A percentile compares a stretch with the other conserved stretches of the same genome.
phyloP scores from a whole-genome alignment of 2,888 invertebrate species.

The Sphinx pinastri region DNA sequence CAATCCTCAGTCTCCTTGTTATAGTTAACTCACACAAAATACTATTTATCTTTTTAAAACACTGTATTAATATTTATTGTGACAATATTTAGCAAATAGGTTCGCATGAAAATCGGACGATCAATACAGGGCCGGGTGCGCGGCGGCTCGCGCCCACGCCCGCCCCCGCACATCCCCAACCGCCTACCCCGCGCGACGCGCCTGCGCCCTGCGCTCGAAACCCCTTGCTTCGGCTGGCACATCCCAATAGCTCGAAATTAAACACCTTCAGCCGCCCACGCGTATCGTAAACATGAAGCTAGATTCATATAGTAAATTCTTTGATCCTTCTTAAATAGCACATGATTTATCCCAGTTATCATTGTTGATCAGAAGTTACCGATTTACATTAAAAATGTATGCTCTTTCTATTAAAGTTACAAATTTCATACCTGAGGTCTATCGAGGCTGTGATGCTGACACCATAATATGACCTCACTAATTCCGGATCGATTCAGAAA shows the following conservation, averaged over 20 bases:
- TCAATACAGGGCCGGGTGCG: slow-evolving; percentile 75
- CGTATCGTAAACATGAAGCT: slow-evolving; percentile 25
- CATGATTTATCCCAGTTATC: no score
- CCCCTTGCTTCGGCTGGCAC: slow-evolving; percentile 37
- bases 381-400: no score
- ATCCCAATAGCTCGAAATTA: slow-evolving; percentile 53
- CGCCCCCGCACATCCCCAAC: slow-evolving; percentile 45
- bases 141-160: slow-evolving; percentile 64
- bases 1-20: neutral
- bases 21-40: neutral
- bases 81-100: slow-evolving; percentile 64
- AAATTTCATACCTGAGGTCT: neutral
- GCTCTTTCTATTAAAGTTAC: neutral
- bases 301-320: slow-evolving; percentile 2
- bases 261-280: slow-evolving; percentile 68
- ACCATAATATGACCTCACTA: neutral
- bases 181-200: slow-evolving; percentile 42
- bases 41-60: slow-evolving; percentile 15
- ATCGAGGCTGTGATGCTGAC: neutral
- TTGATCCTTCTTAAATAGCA: no score
- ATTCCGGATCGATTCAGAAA: neutral
- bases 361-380: no score
- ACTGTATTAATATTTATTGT: slow-evolving; percentile 47
- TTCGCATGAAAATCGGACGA: slow-evolving; percentile 72
- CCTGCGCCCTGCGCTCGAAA: slow-evolving; percentile 41